Percentiles rank a stretch among this genome's conserved stretches.
phyloP scores from a whole-genome alignment of 2,113 vertebrate species.

The Nicator chloris region DNA sequence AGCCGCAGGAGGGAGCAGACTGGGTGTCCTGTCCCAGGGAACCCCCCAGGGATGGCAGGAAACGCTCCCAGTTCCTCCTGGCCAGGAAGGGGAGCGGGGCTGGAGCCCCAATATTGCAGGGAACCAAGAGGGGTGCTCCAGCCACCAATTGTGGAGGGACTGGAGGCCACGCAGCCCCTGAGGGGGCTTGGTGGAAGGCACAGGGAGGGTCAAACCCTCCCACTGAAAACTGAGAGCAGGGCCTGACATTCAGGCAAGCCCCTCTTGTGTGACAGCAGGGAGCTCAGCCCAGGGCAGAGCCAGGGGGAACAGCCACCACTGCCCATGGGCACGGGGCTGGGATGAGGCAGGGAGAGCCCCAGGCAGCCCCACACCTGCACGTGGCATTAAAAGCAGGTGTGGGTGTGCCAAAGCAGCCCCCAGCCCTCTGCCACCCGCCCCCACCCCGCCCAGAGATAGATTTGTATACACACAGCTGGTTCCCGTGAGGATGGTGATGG shows the following conservation, averaged over 20 bases:
- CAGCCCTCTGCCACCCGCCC: background rate
- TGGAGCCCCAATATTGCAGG: background rate
- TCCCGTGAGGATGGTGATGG: conserved; percentile 59
- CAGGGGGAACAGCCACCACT: background rate
- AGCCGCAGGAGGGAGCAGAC: background rate
- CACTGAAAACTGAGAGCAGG: background rate
- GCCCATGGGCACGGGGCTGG: background rate
- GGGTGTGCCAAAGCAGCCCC: background rate
- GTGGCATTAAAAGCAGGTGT: background rate
- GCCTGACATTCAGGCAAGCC: background rate
- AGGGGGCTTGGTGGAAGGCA: background rate
- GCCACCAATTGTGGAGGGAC: background rate
- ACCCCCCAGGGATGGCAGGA: background rate
- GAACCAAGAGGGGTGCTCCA: background rate
- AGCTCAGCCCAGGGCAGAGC: background rate
- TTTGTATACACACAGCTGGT: conserved; percentile 18
- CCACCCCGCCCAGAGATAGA: background rate
- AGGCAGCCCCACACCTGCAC: background rate
- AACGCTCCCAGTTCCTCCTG: background rate
- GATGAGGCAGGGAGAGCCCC: background rate
- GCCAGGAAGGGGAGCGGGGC: background rate
- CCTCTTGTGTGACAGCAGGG: background rate
- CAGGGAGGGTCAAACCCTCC: background rate
- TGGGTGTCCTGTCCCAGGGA: background rate
- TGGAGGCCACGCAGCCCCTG: background rate